Conservation (phyloP, 2,888 invertebrate species). For the Heteromurus nitidus region DNA sequence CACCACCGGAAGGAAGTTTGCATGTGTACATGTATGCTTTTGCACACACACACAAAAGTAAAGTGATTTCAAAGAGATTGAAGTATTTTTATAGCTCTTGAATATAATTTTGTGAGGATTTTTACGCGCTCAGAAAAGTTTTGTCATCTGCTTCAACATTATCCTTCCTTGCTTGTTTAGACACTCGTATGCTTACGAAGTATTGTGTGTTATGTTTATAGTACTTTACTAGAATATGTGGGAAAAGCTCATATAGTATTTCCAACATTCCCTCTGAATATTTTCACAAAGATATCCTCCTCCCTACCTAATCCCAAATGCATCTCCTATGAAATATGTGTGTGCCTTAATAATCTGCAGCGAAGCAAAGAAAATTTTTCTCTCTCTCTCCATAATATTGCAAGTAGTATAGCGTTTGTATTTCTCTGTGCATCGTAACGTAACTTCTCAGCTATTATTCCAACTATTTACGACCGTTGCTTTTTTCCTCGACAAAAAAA, state of each 20-base stretch:
- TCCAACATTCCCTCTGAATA: slow-evolving; percentile 15
- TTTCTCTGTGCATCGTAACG: no score
- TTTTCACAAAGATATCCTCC: slow-evolving; percentile 38
- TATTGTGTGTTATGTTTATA: no score
- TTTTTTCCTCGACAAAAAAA: slow-evolving; percentile 31
- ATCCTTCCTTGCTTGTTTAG: slow-evolving; percentile 25
- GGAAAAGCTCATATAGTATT: no score
- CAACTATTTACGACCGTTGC: slow-evolving; percentile 58
- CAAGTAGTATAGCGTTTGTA: slow-evolving; percentile 15
- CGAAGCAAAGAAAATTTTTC: slow-evolving; percentile 9
- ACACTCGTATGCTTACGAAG: no score
- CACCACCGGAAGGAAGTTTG: slow-evolving; percentile 41
- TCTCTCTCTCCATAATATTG: background rate
- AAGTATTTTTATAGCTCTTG: slow-evolving; percentile 36
- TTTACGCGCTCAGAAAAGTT: slow-evolving; percentile 43
- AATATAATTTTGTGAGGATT: slow-evolving; percentile 53
- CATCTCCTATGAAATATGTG: slow-evolving; percentile 59
- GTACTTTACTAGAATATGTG: no score
- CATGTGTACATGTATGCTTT: slow-evolving; percentile 9
- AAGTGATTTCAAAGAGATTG: slow-evolving; percentile 44
- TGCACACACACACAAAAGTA: background rate
- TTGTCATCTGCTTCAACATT: slow-evolving; percentile 58
- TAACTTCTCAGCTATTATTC: slow-evolving; percentile 51
- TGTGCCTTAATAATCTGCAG: slow-evolving; percentile 39
- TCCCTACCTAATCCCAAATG: slow-evolving; percentile 49